Base-by-base conservation (phyloP, 2,113 vertebrate species). In the Neodon shergylaensis region DNA sequence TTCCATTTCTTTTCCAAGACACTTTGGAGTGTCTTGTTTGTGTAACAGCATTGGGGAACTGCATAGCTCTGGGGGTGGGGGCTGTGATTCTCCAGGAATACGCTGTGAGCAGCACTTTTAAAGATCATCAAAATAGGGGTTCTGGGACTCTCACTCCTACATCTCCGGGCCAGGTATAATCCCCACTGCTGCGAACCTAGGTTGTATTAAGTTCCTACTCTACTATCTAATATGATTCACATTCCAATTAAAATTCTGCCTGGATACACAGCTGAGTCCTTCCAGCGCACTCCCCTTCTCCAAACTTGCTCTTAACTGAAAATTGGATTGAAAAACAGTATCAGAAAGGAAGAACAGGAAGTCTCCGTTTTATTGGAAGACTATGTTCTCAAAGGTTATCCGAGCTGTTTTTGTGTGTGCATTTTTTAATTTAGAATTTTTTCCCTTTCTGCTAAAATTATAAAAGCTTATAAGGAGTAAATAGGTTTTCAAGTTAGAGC, bases 241-340 rank as follows among this genome's bases (percentile, higher is more conserved):
- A 91, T 90, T 94, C 78, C 68, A 95, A 74, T 96, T 92, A 92
- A 88, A 94, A 90, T 82, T 91, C 73, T 76, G 17, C 63, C 78
- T 63, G 36, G 83, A 61, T 78, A 68, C 54, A 44, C 92, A 95
- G 90, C 94, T 96, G 93, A 84, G 93, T 61, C 81, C 81, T 90
- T 68, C 87, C 21, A 7, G 31, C 42, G 33, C 63, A 70, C 63
- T 33, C 39, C 92, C 49, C 9, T 90, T 49, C 61, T 33, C 63
- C 31, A 96, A 79, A 84, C 39, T 87, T 90, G 36, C 49, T 93
- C 12, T 83, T 79, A 36, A 39, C 49, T 74, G 91, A 95, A 94
- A 96, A 96, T 49, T 90, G 58, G 19, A 65, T 94, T 90, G 28
- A 83, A 49, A 93, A 63, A 44, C 92, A 61, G 17, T 47, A 92